A percentile compares a stretch with the other conserved stretches of the same genome.
Conservation (phyloP, 2,113 vertebrate species). For the Hippopotamus amphibius region DNA sequence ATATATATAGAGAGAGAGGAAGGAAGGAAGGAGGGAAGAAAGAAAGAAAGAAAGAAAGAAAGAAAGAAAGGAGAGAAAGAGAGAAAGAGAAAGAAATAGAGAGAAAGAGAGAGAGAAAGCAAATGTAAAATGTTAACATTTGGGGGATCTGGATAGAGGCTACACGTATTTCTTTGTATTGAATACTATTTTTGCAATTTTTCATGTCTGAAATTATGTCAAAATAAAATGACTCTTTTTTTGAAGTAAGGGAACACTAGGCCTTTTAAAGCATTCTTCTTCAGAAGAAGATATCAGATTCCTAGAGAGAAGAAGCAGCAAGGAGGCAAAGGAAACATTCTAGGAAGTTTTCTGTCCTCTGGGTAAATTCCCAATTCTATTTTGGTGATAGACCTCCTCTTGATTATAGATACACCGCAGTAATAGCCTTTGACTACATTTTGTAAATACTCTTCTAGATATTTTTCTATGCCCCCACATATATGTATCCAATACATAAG, state of each 20-base stretch:
- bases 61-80: not conserved
- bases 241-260: not conserved
- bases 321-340: not conserved
- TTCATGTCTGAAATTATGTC: not conserved
- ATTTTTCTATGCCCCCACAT: not conserved
- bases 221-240: not conserved
- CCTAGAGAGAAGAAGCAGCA: not conserved
- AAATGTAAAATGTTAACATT: not conserved
- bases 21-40: too few species aligned
- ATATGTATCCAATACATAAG: not conserved
- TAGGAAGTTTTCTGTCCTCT: not conserved
- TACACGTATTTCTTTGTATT: not conserved
- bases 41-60: not conserved
- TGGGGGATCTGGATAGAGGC: not conserved
- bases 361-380: not conserved
- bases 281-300: not conserved
- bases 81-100: not conserved
- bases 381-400: not conserved
- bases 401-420: not conserved
- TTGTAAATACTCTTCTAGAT: not conserved
- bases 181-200: not conserved
- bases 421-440: not conserved
- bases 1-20: not conserved
- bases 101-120: not conserved
- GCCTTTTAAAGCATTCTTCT: conserved; percentile 7